Evolutionary conservation across 2,113 vertebrate species (phyloP).

Genomic region (Genyomyrus donnyi): DNA sequence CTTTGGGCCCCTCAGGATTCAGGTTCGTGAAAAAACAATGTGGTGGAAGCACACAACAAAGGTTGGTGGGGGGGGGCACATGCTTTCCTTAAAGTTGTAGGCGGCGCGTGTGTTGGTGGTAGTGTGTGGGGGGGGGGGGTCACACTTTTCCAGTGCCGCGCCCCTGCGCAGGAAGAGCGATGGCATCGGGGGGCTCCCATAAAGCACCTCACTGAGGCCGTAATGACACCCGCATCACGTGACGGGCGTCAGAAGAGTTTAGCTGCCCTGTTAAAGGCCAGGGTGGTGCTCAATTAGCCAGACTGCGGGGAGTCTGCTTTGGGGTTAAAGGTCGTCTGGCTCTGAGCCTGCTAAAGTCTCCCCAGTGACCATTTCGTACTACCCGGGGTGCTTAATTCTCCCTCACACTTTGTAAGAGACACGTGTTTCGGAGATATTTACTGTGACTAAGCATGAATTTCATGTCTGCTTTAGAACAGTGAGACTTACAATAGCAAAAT

Average conservation of each 20-base stretch:
- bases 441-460: not conserved
- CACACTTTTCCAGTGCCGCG: not conserved
- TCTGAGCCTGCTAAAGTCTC: not conserved
- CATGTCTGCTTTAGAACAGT: not conserved
- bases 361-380: not conserved
- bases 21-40: not conserved
- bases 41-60: not conserved
- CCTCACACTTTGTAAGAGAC: not conserved
- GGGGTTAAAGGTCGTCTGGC: not conserved
- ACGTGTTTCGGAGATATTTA: not conserved
- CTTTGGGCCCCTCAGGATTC: not conserved
- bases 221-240: not conserved
- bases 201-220: not conserved
- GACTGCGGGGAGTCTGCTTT: not conserved
- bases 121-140: no score
- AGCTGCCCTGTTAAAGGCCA: not conserved
- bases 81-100: not conserved
- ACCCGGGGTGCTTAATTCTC: not conserved
- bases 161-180: not conserved
- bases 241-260: not conserved
- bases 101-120: not conserved
- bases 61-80: not conserved
- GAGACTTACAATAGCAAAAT: not conserved
- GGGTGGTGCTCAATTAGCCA: not conserved
- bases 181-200: not conserved